Conservation (phyloP, 1,140 invertebrate genomes). For the Leptestheria dahalacensis region DNA sequence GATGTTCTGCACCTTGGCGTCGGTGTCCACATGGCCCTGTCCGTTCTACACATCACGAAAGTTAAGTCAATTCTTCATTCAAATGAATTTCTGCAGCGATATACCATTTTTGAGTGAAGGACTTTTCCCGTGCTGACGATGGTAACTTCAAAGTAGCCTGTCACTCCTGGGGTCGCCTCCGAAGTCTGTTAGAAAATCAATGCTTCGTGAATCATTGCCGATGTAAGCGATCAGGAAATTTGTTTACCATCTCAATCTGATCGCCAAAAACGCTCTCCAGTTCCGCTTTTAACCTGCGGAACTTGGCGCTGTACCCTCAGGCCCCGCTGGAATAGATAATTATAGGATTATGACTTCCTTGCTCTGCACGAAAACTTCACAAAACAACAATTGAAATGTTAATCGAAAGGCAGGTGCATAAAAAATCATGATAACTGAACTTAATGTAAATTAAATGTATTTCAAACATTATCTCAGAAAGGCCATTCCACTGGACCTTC, state of each 20-base stretch:
- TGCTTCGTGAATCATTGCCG: neutral
- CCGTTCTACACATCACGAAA: slow-evolving; percentile 12
- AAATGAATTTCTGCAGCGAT: neutral
- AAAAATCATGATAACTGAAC: no score
- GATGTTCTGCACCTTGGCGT: slow-evolving; percentile 16
- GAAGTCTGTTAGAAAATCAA: slow-evolving; percentile 12
- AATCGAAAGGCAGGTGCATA: no score
- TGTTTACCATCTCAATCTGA: slow-evolving; percentile 13
- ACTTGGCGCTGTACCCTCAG: slow-evolving; percentile 19
- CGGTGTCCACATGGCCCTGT: slow-evolving; percentile 17
- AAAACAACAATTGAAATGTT: no score
- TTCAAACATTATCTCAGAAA: neutral
- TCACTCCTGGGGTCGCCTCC: slow-evolving; percentile 15
- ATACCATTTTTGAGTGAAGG: slow-evolving; percentile 19
- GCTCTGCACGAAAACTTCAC: neutral
- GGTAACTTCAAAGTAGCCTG: slow-evolving; percentile 16
- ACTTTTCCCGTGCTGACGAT: slow-evolving; percentile 13
- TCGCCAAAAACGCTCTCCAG: slow-evolving; percentile 15
- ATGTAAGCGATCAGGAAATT: neutral
- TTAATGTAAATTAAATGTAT: neutral
- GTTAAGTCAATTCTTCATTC: neutral
- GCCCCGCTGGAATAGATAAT: slow-evolving; percentile 16
- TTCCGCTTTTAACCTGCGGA: slow-evolving; percentile 17
- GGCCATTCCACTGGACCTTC: neutral
- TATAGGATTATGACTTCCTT: neutral